These are phyloP conservation scores for Acrossocheilus fasciatus DNA, from an alignment of 2,797 vertebrate species.

Conservation along the genomic window DNA sequence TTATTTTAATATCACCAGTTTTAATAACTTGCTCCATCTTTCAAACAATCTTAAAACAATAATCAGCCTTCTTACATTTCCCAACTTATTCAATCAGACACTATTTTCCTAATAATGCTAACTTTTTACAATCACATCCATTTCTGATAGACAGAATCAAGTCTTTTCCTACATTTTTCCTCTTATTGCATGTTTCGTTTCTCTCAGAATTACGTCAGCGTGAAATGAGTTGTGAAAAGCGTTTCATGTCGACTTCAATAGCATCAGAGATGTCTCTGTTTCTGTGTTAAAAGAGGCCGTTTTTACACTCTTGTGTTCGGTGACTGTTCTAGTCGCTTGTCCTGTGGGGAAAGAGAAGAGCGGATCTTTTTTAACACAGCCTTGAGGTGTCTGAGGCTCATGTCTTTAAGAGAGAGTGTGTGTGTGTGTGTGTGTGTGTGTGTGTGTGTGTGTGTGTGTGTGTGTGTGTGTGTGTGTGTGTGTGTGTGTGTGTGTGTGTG, in stretches of 20 bases:
- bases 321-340: slow-evolving; percentile 3
- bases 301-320: neutral
- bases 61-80: neutral
- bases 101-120: neutral
- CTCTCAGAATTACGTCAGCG: neutral
- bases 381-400: slow-evolving; percentile 9
- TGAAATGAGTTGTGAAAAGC: neutral
- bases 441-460: neutral
- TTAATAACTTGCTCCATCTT: neutral
- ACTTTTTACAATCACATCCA: neutral
- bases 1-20: neutral
- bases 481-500: neutral
- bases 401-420: neutral
- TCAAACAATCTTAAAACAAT: neutral
- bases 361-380: slow-evolving; percentile 13
- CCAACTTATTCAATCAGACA: neutral
- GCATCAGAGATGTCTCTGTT: neutral
- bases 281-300: neutral
- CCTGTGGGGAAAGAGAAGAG: neutral
- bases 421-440: neutral
- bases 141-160: neutral
- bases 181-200: neutral
- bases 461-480: neutral
- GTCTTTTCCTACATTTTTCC: neutral
- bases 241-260: neutral